Evolutionary conservation across 1,140 invertebrate species (phyloP).

Genomic region (Phthorimaea operculella): DNA sequence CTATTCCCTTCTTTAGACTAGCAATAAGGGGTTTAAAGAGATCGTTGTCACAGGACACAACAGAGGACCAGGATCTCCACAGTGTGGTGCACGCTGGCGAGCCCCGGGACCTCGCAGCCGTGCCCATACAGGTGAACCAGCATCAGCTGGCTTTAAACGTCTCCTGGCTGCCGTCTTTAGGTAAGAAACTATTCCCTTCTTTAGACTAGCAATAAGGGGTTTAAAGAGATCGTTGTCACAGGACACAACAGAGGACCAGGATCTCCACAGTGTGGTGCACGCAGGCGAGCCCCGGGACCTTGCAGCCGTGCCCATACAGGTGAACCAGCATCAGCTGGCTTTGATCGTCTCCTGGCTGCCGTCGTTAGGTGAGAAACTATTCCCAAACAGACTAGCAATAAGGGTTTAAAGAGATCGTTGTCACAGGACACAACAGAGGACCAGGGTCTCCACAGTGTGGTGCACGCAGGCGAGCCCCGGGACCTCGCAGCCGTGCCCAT

Average conservation of each 20-base stretch:
- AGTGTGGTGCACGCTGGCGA: slow-evolving; percentile 35
- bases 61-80: slow-evolving; percentile 18
- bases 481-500: slow-evolving; percentile 35
- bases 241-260: slow-evolving; percentile 19
- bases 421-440: slow-evolving; percentile 26
- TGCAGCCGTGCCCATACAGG: slow-evolving; percentile 31
- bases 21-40: too few species aligned
- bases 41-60: slow-evolving; percentile 32
- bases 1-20: too few species aligned
- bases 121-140: slow-evolving; percentile 36
- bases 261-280: slow-evolving; percentile 30
- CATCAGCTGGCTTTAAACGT: slow-evolving; percentile 55
- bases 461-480: slow-evolving; percentile 32
- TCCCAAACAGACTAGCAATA: too few species aligned
- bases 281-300: slow-evolving; percentile 34
- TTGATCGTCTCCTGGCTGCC: slow-evolving; percentile 50
- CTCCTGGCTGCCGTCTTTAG: slow-evolving; percentile 35
- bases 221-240: slow-evolving; percentile 21
- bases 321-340: slow-evolving; percentile 45
- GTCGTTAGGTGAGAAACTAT: slow-evolving; percentile 26
- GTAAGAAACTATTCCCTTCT: slow-evolving; percentile 25
- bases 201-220: background rate
- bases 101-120: slow-evolving; percentile 30
- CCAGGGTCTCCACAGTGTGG: slow-evolving; percentile 26
- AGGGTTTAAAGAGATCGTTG: slow-evolving; percentile 7